phyloP scores from a whole-genome alignment of 53 echinoderm and acorn worm species.

The Temnopleurus reevesii region DNA sequence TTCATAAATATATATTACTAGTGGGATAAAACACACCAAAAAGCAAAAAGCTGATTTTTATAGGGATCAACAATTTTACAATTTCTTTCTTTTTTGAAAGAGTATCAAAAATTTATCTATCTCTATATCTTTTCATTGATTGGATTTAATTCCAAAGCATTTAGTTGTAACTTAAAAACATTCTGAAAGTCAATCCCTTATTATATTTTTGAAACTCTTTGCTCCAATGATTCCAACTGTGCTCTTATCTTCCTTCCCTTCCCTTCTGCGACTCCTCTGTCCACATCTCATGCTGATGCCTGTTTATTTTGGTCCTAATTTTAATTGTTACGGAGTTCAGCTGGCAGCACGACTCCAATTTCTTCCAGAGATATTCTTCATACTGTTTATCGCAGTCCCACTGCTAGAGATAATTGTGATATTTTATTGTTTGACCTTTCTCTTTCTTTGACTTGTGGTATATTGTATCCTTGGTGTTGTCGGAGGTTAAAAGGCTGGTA shows the following conservation, averaged over 20 bases:
- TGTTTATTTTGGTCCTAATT: slow-evolving; percentile 55
- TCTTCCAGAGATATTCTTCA: not conserved
- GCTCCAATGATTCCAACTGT: not conserved
- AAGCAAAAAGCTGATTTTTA: no score
- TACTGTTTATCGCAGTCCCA: slow-evolving; percentile 15
- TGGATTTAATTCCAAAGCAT: no score
- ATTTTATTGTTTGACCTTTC: not conserved
- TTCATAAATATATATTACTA: no score
- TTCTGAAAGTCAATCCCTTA: no score
- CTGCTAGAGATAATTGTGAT: not conserved
- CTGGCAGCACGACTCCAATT: slow-evolving; percentile 19
- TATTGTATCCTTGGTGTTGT: no score
- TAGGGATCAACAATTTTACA: no score
- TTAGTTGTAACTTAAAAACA: no score
- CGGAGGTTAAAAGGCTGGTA: no score
- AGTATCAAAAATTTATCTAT: no score
- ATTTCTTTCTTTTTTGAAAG: no score
- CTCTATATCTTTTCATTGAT: no score
- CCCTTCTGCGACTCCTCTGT: not conserved
- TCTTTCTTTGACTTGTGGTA: not conserved
- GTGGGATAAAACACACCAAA: no score
- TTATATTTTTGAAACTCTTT: not conserved
- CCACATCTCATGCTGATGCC: slow-evolving; percentile 6
- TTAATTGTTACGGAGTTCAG: slow-evolving; percentile 35
- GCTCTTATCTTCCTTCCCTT: not conserved